These are phyloP conservation scores for Apodemia hepburni DNA, from an alignment of 2,888 invertebrate species.

Conservation along the genomic window DNA sequence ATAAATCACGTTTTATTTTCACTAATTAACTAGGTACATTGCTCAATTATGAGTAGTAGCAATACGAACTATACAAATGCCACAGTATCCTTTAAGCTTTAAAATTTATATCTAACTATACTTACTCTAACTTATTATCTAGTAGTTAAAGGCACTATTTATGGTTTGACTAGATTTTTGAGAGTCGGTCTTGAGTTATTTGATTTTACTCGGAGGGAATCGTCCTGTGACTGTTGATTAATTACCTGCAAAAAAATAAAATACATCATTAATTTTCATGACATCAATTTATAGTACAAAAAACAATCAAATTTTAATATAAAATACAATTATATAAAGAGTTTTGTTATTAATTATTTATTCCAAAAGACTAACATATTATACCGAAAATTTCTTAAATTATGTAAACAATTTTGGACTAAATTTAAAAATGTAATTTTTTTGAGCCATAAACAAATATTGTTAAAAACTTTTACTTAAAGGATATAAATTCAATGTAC, in stretches of 20 bases:
- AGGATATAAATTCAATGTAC: not conserved
- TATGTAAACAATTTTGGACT: too few species aligned
- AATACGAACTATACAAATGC: not conserved
- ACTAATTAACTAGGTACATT: slow-evolving; percentile 18
- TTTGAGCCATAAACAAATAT: not conserved
- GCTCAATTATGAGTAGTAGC: not conserved
- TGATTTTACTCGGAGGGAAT: slow-evolving; percentile 64
- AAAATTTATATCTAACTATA: slow-evolving; percentile 8
- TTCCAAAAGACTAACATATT: too few species aligned
- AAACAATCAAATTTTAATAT: slow-evolving; percentile 10
- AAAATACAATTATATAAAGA: too few species aligned
- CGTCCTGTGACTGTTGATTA: slow-evolving; percentile 45
- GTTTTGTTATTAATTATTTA: too few species aligned
- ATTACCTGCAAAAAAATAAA: slow-evolving; percentile 59
- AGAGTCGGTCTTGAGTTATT: slow-evolving; percentile 69
- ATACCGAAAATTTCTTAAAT: too few species aligned
- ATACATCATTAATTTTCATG: slow-evolving; percentile 33
- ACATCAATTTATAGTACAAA: slow-evolving; percentile 11
- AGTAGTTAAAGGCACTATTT: slow-evolving; percentile 61
- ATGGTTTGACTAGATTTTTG: slow-evolving; percentile 69
- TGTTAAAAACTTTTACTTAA: not conserved
- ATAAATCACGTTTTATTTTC: slow-evolving; percentile 31
- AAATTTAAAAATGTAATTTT: too few species aligned
- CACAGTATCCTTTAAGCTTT: not conserved
- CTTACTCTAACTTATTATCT: slow-evolving; percentile 19